These are phyloP conservation scores for Paramormyrops kingsleyae DNA, from an alignment of 2,113 vertebrate genomes.

Conservation along the genomic window DNA sequence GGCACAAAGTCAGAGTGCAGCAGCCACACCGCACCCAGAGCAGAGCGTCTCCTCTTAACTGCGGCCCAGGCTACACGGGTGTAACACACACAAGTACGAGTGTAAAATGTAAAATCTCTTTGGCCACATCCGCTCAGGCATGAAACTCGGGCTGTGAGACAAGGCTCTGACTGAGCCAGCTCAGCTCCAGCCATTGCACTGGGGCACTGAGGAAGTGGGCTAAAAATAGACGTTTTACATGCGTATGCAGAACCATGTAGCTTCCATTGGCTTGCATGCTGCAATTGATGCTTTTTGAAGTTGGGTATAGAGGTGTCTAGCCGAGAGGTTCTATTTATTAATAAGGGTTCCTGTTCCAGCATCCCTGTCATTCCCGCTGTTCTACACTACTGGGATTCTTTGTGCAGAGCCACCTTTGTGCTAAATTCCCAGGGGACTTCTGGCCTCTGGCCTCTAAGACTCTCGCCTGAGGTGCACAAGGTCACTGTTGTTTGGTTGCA, in stretches of 20 bases:
- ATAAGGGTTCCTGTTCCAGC: not conserved
- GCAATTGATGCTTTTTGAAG: not conserved
- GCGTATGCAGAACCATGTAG: conserved; percentile 60
- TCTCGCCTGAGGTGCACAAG: not conserved
- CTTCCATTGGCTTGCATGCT: conserved; percentile 51
- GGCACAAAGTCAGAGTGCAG: not conserved
- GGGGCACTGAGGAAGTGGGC: conserved; percentile 58
- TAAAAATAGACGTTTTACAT: conserved; percentile 85
- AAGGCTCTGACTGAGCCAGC: conserved; percentile 37
- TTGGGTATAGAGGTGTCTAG: not conserved
- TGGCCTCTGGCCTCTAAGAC: not conserved
- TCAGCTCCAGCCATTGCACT: conserved; percentile 81
- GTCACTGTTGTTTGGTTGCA: conserved; percentile 3
- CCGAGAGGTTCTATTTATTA: not conserved
- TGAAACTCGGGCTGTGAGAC: not conserved
- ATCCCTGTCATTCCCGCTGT: conserved; percentile 26
- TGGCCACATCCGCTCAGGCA: not conserved
- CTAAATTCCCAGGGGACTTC: not conserved
- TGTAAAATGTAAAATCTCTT: not conserved
- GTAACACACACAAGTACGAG: not conserved
- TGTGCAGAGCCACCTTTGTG: not conserved
- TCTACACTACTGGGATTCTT: conserved; percentile 19
- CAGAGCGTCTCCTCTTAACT: not conserved
- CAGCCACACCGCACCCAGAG: not conserved
- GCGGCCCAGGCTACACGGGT: not conserved